These are phyloP conservation scores for Homarus gammarus DNA, from an alignment of 2,888 invertebrate species.

Conservation along the genomic window DNA sequence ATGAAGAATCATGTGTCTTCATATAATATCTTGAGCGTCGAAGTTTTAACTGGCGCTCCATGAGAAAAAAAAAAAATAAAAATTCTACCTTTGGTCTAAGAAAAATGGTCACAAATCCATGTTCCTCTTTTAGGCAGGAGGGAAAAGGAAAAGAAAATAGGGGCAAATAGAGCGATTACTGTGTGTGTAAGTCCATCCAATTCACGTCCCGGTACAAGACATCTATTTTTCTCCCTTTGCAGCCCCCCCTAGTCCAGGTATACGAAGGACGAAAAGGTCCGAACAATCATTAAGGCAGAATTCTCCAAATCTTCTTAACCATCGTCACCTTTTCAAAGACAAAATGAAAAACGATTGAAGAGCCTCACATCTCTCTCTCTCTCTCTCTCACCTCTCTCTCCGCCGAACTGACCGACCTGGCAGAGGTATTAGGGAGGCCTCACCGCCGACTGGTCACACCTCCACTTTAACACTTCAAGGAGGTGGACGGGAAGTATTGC, in stretches of 20 bases:
- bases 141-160: no score
- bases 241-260: constrained; percentile 51
- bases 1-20: no score
- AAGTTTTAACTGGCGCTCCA: no score
- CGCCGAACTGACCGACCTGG: no score
- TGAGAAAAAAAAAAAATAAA: no score
- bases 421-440: constrained; percentile 32
- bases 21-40: no score
- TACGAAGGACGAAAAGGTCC: constrained; percentile 46
- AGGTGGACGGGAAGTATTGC: background rate
- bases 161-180: constrained; percentile 49
- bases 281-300: constrained; percentile 62
- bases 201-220: constrained; percentile 31
- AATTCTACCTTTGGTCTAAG: background rate
- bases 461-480: background rate
- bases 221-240: constrained; percentile 42
- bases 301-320: constrained; percentile 66
- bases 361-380: constrained; percentile 14
- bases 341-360: constrained; percentile 71
- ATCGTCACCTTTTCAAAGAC: constrained; percentile 70
- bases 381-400: constrained; percentile 6
- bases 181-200: constrained; percentile 44
- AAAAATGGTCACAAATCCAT: background rate
- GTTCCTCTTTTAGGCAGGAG: no score
- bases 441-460: background rate